Evolutionary conservation across 2,888 invertebrate species (phyloP).

Genomic region (Creontiades dilutus): DNA sequence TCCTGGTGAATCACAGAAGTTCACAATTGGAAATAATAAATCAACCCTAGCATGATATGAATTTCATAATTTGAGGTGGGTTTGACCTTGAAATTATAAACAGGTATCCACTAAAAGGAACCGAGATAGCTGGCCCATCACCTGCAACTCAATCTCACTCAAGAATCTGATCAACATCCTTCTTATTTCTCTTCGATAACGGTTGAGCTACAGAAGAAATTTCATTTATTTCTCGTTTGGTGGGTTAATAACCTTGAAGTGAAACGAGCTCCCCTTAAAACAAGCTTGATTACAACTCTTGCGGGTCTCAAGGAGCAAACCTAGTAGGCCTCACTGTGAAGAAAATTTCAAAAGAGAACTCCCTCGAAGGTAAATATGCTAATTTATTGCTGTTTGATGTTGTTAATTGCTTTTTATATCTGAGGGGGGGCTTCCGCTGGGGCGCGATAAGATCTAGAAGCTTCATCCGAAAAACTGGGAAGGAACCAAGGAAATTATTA

Average conservation of each 20-base stretch:
- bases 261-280: neutral
- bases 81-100: too few species aligned
- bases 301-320: neutral
- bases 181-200: neutral
- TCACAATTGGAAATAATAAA: too few species aligned
- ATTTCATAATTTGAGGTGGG: too few species aligned
- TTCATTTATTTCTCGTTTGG: slow-evolving; percentile 32
- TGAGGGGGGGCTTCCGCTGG: neutral
- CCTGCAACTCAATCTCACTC: neutral
- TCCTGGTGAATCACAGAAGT: too few species aligned
- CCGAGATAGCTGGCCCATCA: too few species aligned
- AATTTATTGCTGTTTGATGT: slow-evolving; percentile 66
- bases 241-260: neutral
- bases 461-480: neutral
- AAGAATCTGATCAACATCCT: neutral
- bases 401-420: slow-evolving; percentile 62
- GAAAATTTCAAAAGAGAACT: slow-evolving; percentile 22
- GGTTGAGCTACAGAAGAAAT: neutral
- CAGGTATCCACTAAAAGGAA: too few species aligned
- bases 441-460: neutral
- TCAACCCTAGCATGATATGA: too few species aligned
- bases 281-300: slow-evolving; percentile 18
- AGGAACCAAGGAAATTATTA: neutral
- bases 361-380: slow-evolving; percentile 41
- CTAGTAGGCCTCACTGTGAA: neutral